Evolutionary conservation across 2,797 vertebrate genomes (phyloP).

Genomic region (Cirrhinus molitorella): DNA sequence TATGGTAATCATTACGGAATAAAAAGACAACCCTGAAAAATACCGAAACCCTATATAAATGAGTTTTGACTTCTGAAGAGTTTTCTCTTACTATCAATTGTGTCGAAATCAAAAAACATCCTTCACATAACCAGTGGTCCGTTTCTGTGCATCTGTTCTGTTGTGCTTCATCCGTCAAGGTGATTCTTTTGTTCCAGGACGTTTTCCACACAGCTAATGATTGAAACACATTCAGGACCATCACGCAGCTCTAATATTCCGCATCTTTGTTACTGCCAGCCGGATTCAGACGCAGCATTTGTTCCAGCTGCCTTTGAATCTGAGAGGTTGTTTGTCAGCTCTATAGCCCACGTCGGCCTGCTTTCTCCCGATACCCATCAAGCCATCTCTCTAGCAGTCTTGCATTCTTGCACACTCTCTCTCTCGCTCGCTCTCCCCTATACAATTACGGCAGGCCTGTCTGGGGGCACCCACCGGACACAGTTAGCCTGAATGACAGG

Average conservation of each 20-base stretch:
- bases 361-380: constrained; percentile 45
- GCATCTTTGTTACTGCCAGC: constrained; percentile 27
- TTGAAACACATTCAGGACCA: constrained; percentile 34
- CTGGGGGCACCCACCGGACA: constrained; percentile 63
- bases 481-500: constrained; percentile 64
- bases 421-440: constrained; percentile 36
- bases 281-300: constrained; percentile 21
- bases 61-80: background rate
- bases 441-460: constrained; percentile 64
- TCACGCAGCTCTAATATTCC: constrained; percentile 18
- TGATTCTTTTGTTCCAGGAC: constrained; percentile 34
- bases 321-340: constrained; percentile 54
- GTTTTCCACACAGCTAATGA: constrained; percentile 35
- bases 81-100: constrained; percentile 12
- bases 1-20: background rate
- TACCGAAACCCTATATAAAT: background rate
- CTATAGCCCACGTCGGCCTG: constrained; percentile 39
- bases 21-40: constrained; percentile 13
- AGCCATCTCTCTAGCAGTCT: constrained; percentile 41
- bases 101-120: constrained; percentile 17
- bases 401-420: constrained; percentile 47
- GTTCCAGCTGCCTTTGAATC: constrained; percentile 38
- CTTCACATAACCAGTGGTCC: constrained; percentile 38
- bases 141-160: constrained; percentile 31
- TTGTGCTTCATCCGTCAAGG: constrained; percentile 38